Conservation (phyloP, 2,797 vertebrate genomes). For the Rhadinocentrus ornatus region DNA sequence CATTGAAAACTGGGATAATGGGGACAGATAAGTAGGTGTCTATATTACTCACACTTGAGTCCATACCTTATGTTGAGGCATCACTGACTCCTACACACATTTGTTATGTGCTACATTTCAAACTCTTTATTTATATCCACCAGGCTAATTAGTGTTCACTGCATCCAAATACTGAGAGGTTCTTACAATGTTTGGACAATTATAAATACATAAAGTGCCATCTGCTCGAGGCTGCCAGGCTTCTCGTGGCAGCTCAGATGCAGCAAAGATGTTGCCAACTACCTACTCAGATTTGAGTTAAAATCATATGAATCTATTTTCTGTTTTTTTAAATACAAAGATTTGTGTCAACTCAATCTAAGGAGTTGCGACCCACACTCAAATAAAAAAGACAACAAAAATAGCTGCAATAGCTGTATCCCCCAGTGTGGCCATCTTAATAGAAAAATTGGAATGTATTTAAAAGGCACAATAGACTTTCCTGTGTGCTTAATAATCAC, state of each 20-base stretch:
- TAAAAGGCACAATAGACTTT: constrained; percentile 27
- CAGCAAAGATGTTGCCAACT: constrained; percentile 68
- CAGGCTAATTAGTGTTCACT: constrained; percentile 73
- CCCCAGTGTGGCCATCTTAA: constrained; percentile 27
- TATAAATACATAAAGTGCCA: constrained; percentile 81
- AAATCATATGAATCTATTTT: constrained; percentile 63
- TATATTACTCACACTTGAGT: constrained; percentile 34
- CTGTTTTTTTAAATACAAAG: constrained; percentile 46
- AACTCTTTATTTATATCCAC: constrained; percentile 75
- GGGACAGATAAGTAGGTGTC: constrained; percentile 24
- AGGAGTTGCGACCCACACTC: constrained; percentile 24
- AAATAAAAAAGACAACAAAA: background rate
- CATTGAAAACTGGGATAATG: constrained; percentile 40
- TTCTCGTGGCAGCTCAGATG: constrained; percentile 71
- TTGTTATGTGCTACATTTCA: constrained; percentile 56
- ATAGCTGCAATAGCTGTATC: constrained; percentile 1
- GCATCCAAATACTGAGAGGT: constrained; percentile 75
- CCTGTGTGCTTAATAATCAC: constrained; percentile 40
- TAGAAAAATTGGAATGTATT: constrained; percentile 21
- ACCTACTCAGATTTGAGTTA: constrained; percentile 72
- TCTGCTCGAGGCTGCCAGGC: constrained; percentile 72
- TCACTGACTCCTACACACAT: constrained; percentile 36
- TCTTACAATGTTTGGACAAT: constrained; percentile 81
- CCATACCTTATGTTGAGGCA: constrained; percentile 39
- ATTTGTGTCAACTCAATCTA: constrained; percentile 50